Conservation (phyloP, 2,888 invertebrate species). For the Oeneis ivallda region DNA sequence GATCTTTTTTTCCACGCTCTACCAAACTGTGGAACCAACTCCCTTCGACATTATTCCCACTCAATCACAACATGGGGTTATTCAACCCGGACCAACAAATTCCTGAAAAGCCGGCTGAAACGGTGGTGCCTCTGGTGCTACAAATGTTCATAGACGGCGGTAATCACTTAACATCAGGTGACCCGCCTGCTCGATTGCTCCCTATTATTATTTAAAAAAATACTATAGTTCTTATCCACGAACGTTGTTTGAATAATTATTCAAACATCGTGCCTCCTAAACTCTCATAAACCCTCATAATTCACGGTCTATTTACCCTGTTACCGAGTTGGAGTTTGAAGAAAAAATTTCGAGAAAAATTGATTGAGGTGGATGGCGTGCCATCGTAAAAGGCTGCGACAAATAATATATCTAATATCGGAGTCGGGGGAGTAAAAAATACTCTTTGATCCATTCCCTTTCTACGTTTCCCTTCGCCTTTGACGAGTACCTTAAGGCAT, state of each 20-base stretch:
- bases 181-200: too few relatives aligned
- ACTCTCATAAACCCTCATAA: background rate
- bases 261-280: background rate
- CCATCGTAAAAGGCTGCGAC: background rate
- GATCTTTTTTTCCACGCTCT: too few relatives aligned
- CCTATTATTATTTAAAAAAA: too few relatives aligned
- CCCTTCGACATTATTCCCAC: too few relatives aligned
- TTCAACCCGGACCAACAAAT: too few relatives aligned
- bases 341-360: background rate
- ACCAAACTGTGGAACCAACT: too few relatives aligned
- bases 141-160: too few relatives aligned
- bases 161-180: too few relatives aligned
- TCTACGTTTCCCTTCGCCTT: constrained; percentile 9
- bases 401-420: constrained; percentile 8
- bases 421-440: background rate
- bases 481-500: constrained; percentile 8
- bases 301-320: constrained; percentile 10
- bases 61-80: too few relatives aligned
- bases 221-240: too few relatives aligned
- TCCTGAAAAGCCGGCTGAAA: too few relatives aligned
- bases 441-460: constrained; percentile 14
- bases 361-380: background rate
- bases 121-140: too few relatives aligned
- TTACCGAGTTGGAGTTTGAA: background rate
- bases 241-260: background rate